phyloP scores from a whole-genome alignment of 2,113 vertebrate genomes.

The Corvus cornix region DNA sequence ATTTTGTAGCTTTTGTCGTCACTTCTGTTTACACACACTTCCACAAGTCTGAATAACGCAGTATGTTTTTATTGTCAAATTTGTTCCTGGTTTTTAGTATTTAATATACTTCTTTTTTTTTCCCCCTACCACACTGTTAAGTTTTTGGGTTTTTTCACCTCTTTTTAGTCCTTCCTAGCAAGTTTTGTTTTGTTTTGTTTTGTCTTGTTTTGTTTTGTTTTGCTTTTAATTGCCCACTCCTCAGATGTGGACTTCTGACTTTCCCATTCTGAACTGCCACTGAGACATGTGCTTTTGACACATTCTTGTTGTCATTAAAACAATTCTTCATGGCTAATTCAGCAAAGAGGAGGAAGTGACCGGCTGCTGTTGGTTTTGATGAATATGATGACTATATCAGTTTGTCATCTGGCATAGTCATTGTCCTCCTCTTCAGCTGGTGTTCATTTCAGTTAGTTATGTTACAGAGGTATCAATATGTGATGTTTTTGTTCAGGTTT shows the following conservation, averaged over 20 bases:
- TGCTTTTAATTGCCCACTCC: neutral
- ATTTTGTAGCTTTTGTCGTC: conserved; percentile 49
- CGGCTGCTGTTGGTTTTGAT: neutral
- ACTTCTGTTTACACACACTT: conserved; percentile 14
- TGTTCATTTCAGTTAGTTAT: conserved; percentile 8
- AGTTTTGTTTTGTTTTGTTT: neutral
- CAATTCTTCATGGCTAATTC: neutral
- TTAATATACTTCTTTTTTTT: neutral
- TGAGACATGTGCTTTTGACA: neutral
- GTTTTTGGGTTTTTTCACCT: neutral
- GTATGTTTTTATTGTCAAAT: neutral
- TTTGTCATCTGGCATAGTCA: conserved; percentile 14
- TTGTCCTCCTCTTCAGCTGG: conserved; percentile 1
- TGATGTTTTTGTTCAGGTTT: neutral
- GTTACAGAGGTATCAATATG: neutral
- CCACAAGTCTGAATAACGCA: conserved; percentile 10
- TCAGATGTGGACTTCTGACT: neutral
- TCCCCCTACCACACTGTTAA: neutral
- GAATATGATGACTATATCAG: neutral
- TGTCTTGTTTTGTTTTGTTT: neutral
- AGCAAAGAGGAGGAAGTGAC: neutral
- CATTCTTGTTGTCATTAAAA: neutral
- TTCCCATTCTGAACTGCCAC: neutral
- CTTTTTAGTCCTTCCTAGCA: neutral
- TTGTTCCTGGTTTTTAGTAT: neutral